Evolutionary conservation across 2,888 invertebrate species (phyloP).

Genomic region (Argyra leucocephala): DNA sequence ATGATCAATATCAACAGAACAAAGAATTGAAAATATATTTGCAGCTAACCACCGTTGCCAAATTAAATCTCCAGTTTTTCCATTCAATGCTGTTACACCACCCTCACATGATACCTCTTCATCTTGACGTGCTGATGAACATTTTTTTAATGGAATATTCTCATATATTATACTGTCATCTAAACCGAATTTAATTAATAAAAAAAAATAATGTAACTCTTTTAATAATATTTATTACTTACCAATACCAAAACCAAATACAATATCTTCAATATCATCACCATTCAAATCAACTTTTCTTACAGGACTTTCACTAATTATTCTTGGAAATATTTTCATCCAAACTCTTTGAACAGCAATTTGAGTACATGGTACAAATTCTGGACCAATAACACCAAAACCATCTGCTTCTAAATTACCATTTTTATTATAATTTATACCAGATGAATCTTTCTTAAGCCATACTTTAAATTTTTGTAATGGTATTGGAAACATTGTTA

Average conservation of each 20-base stretch:
- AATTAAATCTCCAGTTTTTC: slow-evolving; percentile 56
- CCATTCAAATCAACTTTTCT: slow-evolving; percentile 60
- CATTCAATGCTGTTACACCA: slow-evolving; percentile 67
- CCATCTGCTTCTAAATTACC: slow-evolving; percentile 13
- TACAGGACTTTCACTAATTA: slow-evolving; percentile 65
- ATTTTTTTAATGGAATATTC: slow-evolving; percentile 49
- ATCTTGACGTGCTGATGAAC: slow-evolving; percentile 55
- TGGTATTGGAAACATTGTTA: slow-evolving; percentile 57
- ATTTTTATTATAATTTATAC: slow-evolving; percentile 9
- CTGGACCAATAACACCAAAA: slow-evolving; percentile 34
- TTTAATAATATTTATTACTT: slow-evolving; percentile 15
- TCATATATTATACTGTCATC: slow-evolving; percentile 45
- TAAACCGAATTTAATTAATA: slow-evolving; percentile 14
- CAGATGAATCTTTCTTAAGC: slow-evolving; percentile 39
- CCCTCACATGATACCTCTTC: slow-evolving; percentile 63
- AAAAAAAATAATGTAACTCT: neutral
- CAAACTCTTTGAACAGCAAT: slow-evolving; percentile 48
- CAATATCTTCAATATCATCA: slow-evolving; percentile 60
- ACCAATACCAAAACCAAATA: slow-evolving; percentile 73
- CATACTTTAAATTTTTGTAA: slow-evolving; percentile 52
- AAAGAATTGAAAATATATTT: slow-evolving; percentile 63
- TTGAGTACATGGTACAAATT: slow-evolving; percentile 41
- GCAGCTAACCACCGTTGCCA: slow-evolving; percentile 67
- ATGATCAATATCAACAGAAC: slow-evolving; percentile 57
- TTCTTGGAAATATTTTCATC: slow-evolving; percentile 57